A percentile compares a stretch with the other conserved stretches of the same genome.
phyloP scores from a whole-genome alignment of 2,888 invertebrate species.

The Rambutsinella grinnellia region DNA sequence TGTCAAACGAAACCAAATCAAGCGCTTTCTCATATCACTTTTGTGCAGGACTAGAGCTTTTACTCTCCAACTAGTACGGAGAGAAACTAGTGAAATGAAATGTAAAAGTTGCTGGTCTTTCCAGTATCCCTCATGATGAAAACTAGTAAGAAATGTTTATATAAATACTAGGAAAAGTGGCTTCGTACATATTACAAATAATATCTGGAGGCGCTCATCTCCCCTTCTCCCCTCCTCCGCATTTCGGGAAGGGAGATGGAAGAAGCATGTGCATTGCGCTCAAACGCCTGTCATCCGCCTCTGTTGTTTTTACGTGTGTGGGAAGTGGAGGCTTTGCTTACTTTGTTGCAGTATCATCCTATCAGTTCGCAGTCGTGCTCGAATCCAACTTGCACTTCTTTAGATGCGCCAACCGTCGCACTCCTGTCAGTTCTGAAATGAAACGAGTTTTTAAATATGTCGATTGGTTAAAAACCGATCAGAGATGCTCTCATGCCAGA shows the following conservation, averaged over 20 bases:
- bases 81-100: conserved; percentile 20
- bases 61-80: neutral
- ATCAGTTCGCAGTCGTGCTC: conserved; percentile 25
- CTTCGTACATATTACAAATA: conserved; percentile 12
- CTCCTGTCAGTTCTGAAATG: neutral
- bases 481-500: neutral
- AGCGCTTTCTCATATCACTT: conserved; percentile 45
- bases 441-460: neutral
- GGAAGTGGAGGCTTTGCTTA: neutral
- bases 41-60: conserved; percentile 32
- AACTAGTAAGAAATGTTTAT: neutral
- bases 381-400: conserved; percentile 21
- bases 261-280: conserved; percentile 45
- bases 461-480: neutral
- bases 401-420: neutral
- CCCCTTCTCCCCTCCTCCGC: conserved; percentile 37
- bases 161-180: neutral
- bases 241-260: conserved; percentile 13
- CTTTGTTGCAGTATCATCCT: conserved; percentile 13
- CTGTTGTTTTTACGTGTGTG: neutral
- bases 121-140: neutral
- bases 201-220: conserved; percentile 29
- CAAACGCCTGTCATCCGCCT: neutral
- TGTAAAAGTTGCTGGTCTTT: conserved; percentile 14
- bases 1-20: conserved; percentile 50